Evolutionary conservation across 2,113 vertebrate species (phyloP), one percentile per base, ranked within the genome.

Genomic region (Anhinga anhinga): DNA sequence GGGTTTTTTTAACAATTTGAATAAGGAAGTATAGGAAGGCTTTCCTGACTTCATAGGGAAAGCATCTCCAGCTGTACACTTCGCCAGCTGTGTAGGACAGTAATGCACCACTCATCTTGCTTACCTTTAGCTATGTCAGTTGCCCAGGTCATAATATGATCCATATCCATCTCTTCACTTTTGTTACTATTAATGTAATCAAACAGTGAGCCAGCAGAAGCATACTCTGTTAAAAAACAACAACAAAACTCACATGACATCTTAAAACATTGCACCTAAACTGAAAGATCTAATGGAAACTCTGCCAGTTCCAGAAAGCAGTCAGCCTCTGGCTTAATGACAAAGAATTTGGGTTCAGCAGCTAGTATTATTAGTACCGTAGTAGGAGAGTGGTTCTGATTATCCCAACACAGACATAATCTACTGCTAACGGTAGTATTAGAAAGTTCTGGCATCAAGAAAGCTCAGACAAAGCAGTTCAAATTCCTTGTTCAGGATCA

Each of bases 81-180:
- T 77, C 53, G 32, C 29, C 82, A 61, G 21, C 78, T 69, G 8
- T 25, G 36, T 53, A 76, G 29, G 40, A 62, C 2, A 88, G 29
- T 13, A 59, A 66, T 10, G 29, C 9, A 9, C 45, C 11, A 38
- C 6, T 17, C 25, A 15, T 83, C 45, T 77, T 59, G 14, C 65
- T 97, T 98, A 99, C 99, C 99, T 99, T 99, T 99, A 94, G 99
- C 99, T 67, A 99, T 99, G 77, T 99, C 99, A 56, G 98, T 99
- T 94, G 99, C 99, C 99, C 99, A 99, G 6, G 99, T 99, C 99
- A 99, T 99, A 70, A 99, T 99, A 90, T 99, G 99, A 56, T 98
- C 98, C 98, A 99, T 99, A 97, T 99, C 99, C 99, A 99, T 99
- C 84, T 99, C 98, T 95, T 99, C 99, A 94, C 99, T 99, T 96